These are phyloP conservation scores for Clarias gariepinus DNA, from an alignment of 2,113 vertebrate species.

Conservation along the genomic window DNA sequence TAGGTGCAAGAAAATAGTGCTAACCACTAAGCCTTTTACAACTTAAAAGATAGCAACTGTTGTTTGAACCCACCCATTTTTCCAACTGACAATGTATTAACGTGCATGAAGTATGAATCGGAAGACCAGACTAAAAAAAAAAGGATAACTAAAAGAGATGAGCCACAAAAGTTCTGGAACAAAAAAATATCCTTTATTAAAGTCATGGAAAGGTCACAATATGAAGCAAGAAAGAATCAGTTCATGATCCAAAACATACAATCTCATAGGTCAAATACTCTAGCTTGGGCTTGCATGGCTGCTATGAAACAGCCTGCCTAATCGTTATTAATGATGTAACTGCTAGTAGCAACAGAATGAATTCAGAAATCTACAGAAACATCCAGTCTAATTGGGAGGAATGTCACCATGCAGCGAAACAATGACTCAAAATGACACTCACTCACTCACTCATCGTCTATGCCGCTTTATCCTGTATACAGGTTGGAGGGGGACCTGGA, in stretches of 20 bases:
- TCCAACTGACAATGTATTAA: not conserved
- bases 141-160: not conserved
- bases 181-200: not conserved
- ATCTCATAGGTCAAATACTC: not conserved
- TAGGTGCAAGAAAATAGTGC: no score
- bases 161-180: no score
- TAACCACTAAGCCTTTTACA: not conserved
- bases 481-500: no score
- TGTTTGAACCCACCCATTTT: not conserved
- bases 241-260: not conserved
- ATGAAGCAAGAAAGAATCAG: not conserved
- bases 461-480: no score
- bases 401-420: not conserved
- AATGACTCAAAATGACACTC: not conserved
- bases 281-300: no score
- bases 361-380: no score
- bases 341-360: no score
- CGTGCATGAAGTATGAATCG: no score
- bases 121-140: not conserved
- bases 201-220: not conserved
- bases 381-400: not conserved
- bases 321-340: no score
- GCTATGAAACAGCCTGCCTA: no score
- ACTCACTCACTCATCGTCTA: no score
- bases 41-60: not conserved